Conservation (phyloP, 2,797 vertebrate genomes). For the Gastrophryne carolinensis region DNA sequence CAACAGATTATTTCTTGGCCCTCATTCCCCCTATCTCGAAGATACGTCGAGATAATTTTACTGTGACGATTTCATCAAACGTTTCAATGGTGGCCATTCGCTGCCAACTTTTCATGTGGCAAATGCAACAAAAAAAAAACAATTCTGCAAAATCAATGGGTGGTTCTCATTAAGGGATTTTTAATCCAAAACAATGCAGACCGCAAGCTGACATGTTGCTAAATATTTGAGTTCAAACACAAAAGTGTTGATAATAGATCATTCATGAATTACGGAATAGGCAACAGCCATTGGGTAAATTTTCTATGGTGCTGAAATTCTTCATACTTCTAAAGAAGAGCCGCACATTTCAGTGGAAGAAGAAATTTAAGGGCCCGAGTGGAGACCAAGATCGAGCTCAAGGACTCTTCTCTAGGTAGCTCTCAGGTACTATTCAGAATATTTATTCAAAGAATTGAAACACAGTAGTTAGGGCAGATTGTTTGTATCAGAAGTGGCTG, state of each 20-base stretch:
- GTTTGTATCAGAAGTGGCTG: slow-evolving; percentile 34
- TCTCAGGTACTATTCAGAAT: too few relatives aligned
- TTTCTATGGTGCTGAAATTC: too few relatives aligned
- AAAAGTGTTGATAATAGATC: slow-evolving; percentile 33
- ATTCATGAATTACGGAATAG: slow-evolving; percentile 13
- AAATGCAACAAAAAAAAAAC: slow-evolving; percentile 7
- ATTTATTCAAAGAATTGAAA: background rate
- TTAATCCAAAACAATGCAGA: slow-evolving; percentile 23
- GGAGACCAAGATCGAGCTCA: too few relatives aligned
- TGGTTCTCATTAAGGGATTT: slow-evolving; percentile 36
- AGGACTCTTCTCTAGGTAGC: too few relatives aligned
- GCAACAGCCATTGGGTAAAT: too few relatives aligned
- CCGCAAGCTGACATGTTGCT: slow-evolving; percentile 24
- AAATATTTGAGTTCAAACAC: slow-evolving; percentile 1
- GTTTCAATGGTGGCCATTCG: background rate
- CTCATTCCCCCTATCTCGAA: slow-evolving; percentile 25
- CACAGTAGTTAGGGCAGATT: slow-evolving; percentile 30
- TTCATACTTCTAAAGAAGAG: too few relatives aligned
- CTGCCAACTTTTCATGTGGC: slow-evolving; percentile 42
- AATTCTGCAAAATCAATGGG: background rate
- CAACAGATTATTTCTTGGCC: slow-evolving; percentile 28
- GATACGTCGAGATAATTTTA: slow-evolving; percentile 42
- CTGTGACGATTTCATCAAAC: slow-evolving; percentile 42
- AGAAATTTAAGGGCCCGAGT: too few relatives aligned
- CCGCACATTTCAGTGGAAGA: too few relatives aligned